Base-by-base conservation (phyloP, 2,113 vertebrate genomes). In the Holacanthus passer region DNA sequence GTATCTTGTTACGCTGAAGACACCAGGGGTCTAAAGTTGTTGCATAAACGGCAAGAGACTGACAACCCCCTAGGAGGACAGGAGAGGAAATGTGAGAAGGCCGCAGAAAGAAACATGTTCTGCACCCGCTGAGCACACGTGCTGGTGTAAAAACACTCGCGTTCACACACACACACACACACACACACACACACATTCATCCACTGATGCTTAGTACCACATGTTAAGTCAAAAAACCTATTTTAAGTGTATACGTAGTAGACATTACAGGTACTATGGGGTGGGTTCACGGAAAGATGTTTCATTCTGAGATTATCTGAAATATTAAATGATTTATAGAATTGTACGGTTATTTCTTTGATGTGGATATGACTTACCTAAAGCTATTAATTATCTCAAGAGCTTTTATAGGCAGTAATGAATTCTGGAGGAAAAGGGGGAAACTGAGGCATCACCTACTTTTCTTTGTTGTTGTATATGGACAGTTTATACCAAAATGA, bases 81-180 rank as follows among this genome's bases (percentile, higher is more conserved):
- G 17, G 48, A 22, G 10, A 75, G 53, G 87, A 82, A 84, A 84
- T 48, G 32, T 79, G 81, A 84, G 72, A 58, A 58, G 53, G 64
- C 53, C 1, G 1, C n/a, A 72, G 12, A 60, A 32, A 70, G n/a
- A 55, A 32, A 4, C 53, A 66, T 77, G 65, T 75, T 56, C 29
- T 55, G 52, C 75, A 68, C 19, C 67, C 71, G 27, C 66, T 68
- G 62, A 73, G 78, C 35, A 20, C 65, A 70, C 52, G 53, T 75
- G 74, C 58, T 3, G 0, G 11, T 37, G 17, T 45, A 52, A 45
- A 56, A 68, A 5, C n/a, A 69, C 20, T 4, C 10, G 10, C 8
- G 1, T 12, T 6, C 2, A 52, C 7, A 76, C 7, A 43, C 22
- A 41, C 59, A 62, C 20, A 41, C 62, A 13, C 27, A 32, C 35